phyloP scores from a whole-genome alignment of 2,888 invertebrate genomes.

The Carpatolechia fugitivella region DNA sequence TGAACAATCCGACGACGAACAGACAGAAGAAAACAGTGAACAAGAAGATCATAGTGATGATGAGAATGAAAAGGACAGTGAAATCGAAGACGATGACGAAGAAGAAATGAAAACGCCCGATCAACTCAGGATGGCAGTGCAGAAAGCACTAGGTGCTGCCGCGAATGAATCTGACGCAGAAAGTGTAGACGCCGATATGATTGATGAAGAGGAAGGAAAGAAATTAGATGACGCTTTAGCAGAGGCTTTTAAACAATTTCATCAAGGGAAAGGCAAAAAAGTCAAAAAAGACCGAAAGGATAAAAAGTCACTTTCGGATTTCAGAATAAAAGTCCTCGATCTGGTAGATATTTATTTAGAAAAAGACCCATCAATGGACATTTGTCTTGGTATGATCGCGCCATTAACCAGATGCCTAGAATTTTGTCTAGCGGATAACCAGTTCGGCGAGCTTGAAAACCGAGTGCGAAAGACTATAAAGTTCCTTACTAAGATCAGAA shows the following conservation, averaged over 20 bases:
- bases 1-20: conserved; percentile 57
- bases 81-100: conserved; percentile 48
- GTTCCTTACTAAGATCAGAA: conserved; percentile 79
- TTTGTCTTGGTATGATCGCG: conserved; percentile 84
- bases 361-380: conserved; percentile 83
- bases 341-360: conserved; percentile 86
- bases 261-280: conserved; percentile 73
- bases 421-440: conserved; percentile 83
- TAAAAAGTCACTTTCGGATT: conserved; percentile 84
- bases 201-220: conserved; percentile 87
- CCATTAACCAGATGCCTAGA: conserved; percentile 84
- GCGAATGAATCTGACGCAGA: conserved; percentile 81
- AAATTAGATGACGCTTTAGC: conserved; percentile 85
- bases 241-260: conserved; percentile 84
- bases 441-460: conserved; percentile 82
- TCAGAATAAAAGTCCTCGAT: conserved; percentile 86
- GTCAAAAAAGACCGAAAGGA: conserved; percentile 80
- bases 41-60: conserved; percentile 45
- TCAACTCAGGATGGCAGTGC: conserved; percentile 84
- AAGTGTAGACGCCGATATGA: conserved; percentile 86
- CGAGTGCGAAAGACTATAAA: conserved; percentile 82
- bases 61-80: conserved; percentile 53
- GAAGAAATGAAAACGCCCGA: conserved; percentile 84
- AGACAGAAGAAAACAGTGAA: conserved; percentile 44
- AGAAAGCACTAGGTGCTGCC: conserved; percentile 83